Evolutionary conservation across 2,113 vertebrate genomes (phyloP), one percentile per base, ranked within the genome.

Genomic region (Onychorhynchus coronatus): DNA sequence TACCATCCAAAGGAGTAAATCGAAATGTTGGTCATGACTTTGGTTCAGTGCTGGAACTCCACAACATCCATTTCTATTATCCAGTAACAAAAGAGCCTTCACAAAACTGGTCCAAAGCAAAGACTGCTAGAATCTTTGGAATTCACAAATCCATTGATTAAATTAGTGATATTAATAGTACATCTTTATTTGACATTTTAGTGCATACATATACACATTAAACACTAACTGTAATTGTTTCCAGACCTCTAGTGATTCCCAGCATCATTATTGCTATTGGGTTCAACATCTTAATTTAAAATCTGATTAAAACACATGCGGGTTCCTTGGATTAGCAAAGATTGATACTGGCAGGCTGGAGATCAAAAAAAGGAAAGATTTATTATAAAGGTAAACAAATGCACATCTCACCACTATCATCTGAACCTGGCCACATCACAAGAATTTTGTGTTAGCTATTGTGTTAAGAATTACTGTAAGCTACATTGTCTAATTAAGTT

Each of bases 351-450:
- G 50, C 33, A 83, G 46, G n/a, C 47, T 81, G 65, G 35, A 86
- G 50, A 87, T 74, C 47, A 92, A 95, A 93, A 92, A 95, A 93
- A 84, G 21, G 17, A 66, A 94, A 93, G 61, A 77, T 84, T 70
- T 71, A 80, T 73, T 46, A 42, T 30, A 42, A 77, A 66, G 47
- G 74, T 17, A 92, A 94, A 82, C 10, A 93, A 85, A 86, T 62
- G 8, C 8, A 52, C 8, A 46, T 71, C 56, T 86, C 35, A 70
- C 18, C 18, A 73, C 18, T 49, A 42, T 73, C 30, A 47, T 37
- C 61, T 71, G 44, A 92, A 89, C 12, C 55, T 49, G 37, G 16
- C 23, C 35, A 65, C 39, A 39, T 37, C 74, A 22, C 22, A 77
- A 70, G n/a, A 77, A 73, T 22, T n/a, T 86, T 86, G 23, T 72